Evolutionary conservation across 2,113 vertebrate species (phyloP), one percentile per base, ranked within the genome.

Genomic region (Nipponia nippon): DNA sequence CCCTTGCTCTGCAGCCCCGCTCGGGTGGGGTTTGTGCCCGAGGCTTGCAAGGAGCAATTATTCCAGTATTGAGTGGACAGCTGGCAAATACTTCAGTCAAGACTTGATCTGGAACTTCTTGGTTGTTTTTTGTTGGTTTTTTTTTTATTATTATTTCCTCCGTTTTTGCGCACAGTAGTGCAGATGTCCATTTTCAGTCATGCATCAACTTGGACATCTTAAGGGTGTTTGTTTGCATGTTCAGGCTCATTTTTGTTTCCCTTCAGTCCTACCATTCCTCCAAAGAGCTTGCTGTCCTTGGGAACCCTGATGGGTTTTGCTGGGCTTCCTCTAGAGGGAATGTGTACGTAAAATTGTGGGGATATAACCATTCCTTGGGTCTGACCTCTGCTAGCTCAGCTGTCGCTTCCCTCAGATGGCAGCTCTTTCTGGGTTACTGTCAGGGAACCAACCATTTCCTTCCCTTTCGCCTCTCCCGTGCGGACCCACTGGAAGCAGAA

Each of bases 271-370:
- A 23, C 29, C 2, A 1, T 75, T 87, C 61, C 46, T 87, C 29
- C 22, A 78, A 66, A 89, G 66, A 62, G 1, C 56, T 25, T 82
- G 6, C 11, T 62, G 11, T 63, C 56, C 69, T 91, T 75, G 12
- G 32, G 26, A 89, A 71, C 19, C 32, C 58, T 2, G 3, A 16
- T 2, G 6, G 11, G 14, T 61, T 93, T 73, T 92, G 3, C 50
- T 84, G 32, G 22, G 6, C 25, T 83, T 91, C 26, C 29, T 79
- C 17, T 56, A 62, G 36, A 73, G 50, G 47, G 40, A 72, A 88
- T 2, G 1, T 27, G 16, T 0, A 0, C 2, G 0, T 75, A 62
- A 87, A 81, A 59, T 47, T 4, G 1, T 15, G 25, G 22, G 50
- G n/a, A 29, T 67, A 70, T 23, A 94, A 71, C 5, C 26, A 19